Base-by-base conservation (phyloP, 2,113 vertebrate genomes). In the rat (Rattus norvegicus) region DNA sequence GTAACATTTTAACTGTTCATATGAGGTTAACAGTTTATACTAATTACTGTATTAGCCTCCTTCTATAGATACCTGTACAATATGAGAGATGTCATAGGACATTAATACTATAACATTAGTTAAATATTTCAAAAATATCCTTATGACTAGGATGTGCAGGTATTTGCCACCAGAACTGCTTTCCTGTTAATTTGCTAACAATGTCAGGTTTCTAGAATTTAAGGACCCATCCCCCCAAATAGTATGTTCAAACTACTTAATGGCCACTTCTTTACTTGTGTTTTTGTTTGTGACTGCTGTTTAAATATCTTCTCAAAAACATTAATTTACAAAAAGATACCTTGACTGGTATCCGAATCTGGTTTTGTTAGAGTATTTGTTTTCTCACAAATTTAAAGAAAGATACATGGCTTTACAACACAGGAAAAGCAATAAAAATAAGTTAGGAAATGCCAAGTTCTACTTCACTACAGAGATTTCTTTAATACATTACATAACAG, bases 341-440 rank as follows among this genome's bases (percentile, higher is more conserved):
- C 30, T 76, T 88, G 39, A 70, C 4, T 39, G 16, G 16, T 77
- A 54, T 47, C 19, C 36, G 47, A 95, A 36, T 19, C 28, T 73
- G 6, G 84, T 54, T 73, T 93, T 79, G 86, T 10, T 28, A 83
- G 8, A 8, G 30, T 75, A 54, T 67, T 77, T 75, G 47, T 91
- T 80, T 83, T 79, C 24, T 39, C 5, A 28, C 59, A 43, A 43
- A 63, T 94, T 91, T 70, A 30, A 54, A 67, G 22, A 47, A 28
- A 92, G 9, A 80, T 33, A 85, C 84, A 13, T 77, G 39, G 3
- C 54, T 92, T 95, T 86, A 20, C 24, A 91, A 91, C 80, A 93
- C 30, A 47, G n/a, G 16, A 81, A 28, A 88, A 94, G 56, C 49
- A 88, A 65, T 89, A 39, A 63, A 43, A 80, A 69, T 61, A 95